phyloP scores from a whole-genome alignment of 2,113 vertebrate species.

The Erpornis zantholeuca region DNA sequence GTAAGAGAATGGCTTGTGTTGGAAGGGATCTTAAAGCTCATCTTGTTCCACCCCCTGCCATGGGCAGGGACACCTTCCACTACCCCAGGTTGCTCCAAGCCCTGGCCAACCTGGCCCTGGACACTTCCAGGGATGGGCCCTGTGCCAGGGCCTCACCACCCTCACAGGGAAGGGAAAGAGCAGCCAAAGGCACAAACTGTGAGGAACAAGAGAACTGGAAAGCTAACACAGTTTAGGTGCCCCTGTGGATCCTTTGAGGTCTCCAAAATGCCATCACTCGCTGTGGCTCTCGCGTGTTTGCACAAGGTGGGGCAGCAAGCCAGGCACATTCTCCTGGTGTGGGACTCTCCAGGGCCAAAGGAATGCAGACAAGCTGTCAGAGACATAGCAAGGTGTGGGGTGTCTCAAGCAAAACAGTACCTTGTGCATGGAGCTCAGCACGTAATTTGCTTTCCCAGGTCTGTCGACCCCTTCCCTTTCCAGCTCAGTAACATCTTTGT shows the following conservation, averaged over 20 bases:
- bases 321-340: not conserved
- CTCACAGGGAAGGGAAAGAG: not conserved
- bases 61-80: not conserved
- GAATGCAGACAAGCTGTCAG: not conserved
- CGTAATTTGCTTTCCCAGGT: not conserved
- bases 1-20: not conserved
- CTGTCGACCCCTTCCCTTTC: not conserved
- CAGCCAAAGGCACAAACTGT: not conserved
- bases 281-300: rapidly evolving
- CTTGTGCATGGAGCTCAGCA: not conserved
- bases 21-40: not conserved
- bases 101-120: rapidly evolving
- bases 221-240: not conserved
- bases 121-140: not conserved
- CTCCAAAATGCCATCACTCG: not conserved
- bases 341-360: not conserved
- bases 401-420: not conserved
- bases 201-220: not conserved
- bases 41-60: not conserved
- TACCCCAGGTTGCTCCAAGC: not conserved
- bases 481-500: not conserved
- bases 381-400: not conserved
- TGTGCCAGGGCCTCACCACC: not conserved
- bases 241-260: not conserved
- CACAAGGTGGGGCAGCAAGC: not conserved